phyloP scores from a whole-genome alignment of 1,140 invertebrate genomes.

The Drosophila punjabiensis region DNA sequence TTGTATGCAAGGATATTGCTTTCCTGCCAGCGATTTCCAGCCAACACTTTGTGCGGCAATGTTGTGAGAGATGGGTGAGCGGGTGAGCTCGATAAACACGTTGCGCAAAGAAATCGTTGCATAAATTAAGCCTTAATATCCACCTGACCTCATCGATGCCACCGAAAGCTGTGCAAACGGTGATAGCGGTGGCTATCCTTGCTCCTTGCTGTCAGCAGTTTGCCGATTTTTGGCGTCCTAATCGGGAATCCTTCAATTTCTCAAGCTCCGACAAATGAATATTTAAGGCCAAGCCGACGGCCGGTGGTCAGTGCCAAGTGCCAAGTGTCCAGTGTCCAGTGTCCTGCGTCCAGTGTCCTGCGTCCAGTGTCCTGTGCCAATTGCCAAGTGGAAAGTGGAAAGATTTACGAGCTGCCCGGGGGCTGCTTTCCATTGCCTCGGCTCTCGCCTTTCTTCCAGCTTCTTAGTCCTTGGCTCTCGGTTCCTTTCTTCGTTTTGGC shows the following conservation, averaged over 20 bases:
- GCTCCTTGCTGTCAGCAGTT: slow-evolving; percentile 44
- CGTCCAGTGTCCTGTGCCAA: slow-evolving; percentile 22
- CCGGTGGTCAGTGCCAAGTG: slow-evolving; percentile 38
- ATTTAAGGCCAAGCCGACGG: slow-evolving; percentile 51
- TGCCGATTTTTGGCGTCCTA: slow-evolving; percentile 27
- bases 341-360: slow-evolving; percentile 25
- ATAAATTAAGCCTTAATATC: slow-evolving; percentile 69
- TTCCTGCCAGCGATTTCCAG: neutral
- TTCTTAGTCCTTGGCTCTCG: neutral
- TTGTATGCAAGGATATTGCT: slow-evolving; percentile 7
- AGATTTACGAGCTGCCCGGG: slow-evolving; percentile 48
- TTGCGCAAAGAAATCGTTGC: slow-evolving; percentile 68
- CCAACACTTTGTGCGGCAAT: slow-evolving; percentile 21
- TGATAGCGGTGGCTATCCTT: slow-evolving; percentile 44
- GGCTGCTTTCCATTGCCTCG: neutral
- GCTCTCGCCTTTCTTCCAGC: neutral
- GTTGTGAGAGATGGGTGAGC: slow-evolving; percentile 3
- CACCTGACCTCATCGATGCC: slow-evolving; percentile 60
- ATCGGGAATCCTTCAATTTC: slow-evolving; percentile 58
- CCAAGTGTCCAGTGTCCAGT: slow-evolving; percentile 19
- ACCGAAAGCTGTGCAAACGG: slow-evolving; percentile 56
- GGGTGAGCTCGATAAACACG: slow-evolving; percentile 59
- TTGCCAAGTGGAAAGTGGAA: slow-evolving; percentile 26
- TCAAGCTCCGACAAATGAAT: slow-evolving; percentile 69
- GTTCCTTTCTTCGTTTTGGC: slow-evolving; percentile 7